Percentiles rank a stretch among this genome's conserved stretches.
phyloP scores from a whole-genome alignment of 2,888 invertebrate genomes.

The Pecten maximus region DNA sequence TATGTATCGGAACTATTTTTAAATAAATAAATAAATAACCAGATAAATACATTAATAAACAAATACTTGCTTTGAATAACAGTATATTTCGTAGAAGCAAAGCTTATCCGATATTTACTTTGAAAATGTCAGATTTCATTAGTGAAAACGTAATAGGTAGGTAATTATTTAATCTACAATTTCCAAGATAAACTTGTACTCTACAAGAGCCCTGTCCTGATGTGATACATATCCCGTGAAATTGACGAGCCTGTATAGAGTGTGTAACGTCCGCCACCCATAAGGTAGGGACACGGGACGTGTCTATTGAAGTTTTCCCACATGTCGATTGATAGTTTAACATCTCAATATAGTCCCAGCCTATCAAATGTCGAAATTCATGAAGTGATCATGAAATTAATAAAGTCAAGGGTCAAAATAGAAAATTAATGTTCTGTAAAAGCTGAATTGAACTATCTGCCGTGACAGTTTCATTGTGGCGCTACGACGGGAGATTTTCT shows the following conservation, averaged over 20 bases:
- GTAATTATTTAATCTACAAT: too few species aligned
- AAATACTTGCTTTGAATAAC: too few species aligned
- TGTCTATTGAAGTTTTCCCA: constrained; percentile 3
- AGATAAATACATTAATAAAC: too few species aligned
- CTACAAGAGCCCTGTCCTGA: not conserved
- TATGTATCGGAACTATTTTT: too few species aligned
- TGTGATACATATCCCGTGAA: not conserved
- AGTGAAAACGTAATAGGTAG: too few species aligned
- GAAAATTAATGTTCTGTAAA: constrained; percentile 35
- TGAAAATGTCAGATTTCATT: too few species aligned
- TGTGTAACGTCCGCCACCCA: not conserved
- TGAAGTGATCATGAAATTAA: constrained; percentile 28
- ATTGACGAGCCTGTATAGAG: not conserved
- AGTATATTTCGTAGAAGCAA: too few species aligned
- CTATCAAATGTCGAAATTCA: constrained; percentile 29
- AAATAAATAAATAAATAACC: too few species aligned
- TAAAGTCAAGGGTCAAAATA: constrained; percentile 35
- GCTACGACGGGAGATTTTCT: not conserved
- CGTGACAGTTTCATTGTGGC: not conserved
- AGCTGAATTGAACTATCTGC: not conserved
- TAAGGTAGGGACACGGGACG: not conserved
- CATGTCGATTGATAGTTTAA: constrained; percentile 15
- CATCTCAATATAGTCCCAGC: not conserved
- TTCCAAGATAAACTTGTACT: not conserved
- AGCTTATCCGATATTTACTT: too few species aligned